Evolutionary conservation across 2,113 vertebrate genomes (phyloP).

Genomic region (Perca flavescens): DNA sequence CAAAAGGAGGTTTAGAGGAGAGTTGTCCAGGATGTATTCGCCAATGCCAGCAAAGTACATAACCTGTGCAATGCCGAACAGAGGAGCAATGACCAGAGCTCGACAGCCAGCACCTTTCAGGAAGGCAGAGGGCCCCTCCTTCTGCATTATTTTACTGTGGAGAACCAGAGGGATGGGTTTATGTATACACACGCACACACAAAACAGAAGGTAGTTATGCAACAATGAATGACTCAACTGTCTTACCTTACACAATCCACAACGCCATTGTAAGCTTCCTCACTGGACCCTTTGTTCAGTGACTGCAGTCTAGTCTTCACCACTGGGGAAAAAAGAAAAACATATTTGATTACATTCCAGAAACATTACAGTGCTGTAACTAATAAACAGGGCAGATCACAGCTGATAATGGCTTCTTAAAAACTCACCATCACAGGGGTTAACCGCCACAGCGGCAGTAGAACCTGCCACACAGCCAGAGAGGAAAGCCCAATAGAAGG

Average conservation of each 20-base stretch:
- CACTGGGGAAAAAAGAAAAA: conserved; percentile 66
- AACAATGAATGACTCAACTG: background rate
- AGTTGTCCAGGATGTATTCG: conserved; percentile 85
- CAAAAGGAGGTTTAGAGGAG: conserved; percentile 66
- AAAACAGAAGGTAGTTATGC: rapidly evolving
- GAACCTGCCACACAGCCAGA: conserved; percentile 85
- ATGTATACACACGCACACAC: background rate
- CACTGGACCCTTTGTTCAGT: conserved; percentile 83
- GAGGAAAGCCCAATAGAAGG: conserved; percentile 87
- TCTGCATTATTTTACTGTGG: conserved; percentile 85
- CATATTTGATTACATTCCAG: background rate
- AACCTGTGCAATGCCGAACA: conserved; percentile 89
- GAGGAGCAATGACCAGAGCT: conserved; percentile 87
- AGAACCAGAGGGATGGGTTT: conserved; percentile 4
- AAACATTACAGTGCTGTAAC: background rate
- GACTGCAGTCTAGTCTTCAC: conserved; percentile 89
- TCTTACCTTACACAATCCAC: conserved; percentile 82
- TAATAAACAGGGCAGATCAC: background rate
- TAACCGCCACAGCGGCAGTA: conserved; percentile 84
- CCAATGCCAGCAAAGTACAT: conserved; percentile 88
- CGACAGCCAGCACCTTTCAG: conserved; percentile 87
- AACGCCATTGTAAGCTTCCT: conserved; percentile 86
- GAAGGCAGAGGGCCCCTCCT: conserved; percentile 86
- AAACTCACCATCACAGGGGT: conserved; percentile 86
- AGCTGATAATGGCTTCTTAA: background rate